A percentile compares a stretch with the other conserved stretches of the same genome.
phyloP scores from a whole-genome alignment of 2,888 invertebrate genomes.

The Colostygia pectinataria region DNA sequence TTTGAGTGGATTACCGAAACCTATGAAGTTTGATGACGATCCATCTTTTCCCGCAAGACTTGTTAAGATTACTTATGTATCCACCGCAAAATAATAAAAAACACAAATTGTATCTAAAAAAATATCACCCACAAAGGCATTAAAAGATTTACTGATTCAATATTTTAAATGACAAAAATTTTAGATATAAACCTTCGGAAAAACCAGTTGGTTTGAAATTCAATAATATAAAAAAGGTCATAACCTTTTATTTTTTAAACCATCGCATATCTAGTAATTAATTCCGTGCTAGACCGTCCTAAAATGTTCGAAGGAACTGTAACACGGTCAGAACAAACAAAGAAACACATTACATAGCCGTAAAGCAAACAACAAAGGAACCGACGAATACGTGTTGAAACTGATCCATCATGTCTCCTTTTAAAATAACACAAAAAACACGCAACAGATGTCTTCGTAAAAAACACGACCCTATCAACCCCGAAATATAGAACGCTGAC shows the following conservation, averaged over 20 bases:
- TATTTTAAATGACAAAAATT: no score
- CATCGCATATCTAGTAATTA: conserved; percentile 31
- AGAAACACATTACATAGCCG: conserved; percentile 81
- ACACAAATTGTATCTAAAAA: no score
- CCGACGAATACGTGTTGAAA: conserved; percentile 81
- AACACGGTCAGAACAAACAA: conserved; percentile 79
- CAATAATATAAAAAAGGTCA: no score
- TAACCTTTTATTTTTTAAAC: background rate
- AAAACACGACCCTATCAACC: conserved; percentile 73
- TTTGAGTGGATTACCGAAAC: conserved; percentile 32
- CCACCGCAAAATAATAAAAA: no score
- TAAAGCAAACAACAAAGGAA: conserved; percentile 78
- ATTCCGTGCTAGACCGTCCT: conserved; percentile 39
- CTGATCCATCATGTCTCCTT: conserved; percentile 83
- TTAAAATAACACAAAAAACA: conserved; percentile 81
- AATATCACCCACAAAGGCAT: no score
- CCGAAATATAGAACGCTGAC: conserved; percentile 57
- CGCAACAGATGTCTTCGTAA: conserved; percentile 81
- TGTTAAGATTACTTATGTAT: no score
- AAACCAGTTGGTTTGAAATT: no score
- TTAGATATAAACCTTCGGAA: background rate
- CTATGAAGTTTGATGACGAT: background rate
- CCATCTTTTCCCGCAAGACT: background rate
- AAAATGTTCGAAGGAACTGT: conserved; percentile 63
- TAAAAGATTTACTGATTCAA: no score